These are phyloP conservation scores for Axea sp. DNA, from an alignment of 2,888 invertebrate species.

Conservation along the genomic window DNA sequence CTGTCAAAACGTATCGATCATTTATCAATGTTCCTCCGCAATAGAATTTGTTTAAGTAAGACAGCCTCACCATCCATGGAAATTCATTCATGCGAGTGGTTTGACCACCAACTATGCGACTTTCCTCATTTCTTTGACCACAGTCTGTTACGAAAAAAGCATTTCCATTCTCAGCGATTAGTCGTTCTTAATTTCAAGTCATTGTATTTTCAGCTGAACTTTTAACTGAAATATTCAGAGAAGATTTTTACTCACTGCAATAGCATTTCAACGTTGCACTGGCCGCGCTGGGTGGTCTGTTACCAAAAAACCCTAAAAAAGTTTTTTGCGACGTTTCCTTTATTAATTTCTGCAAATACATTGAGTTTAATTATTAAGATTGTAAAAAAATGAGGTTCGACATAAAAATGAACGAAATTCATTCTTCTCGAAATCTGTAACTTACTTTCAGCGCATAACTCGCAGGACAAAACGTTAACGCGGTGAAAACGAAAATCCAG, in stretches of 20 bases:
- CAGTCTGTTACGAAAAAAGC: too few species aligned
- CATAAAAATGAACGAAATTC: too few species aligned
- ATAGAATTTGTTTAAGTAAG: slow-evolving; percentile 93
- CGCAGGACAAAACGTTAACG: slow-evolving; percentile 15
- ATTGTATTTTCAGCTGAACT: too few species aligned
- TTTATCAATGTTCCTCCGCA: slow-evolving; percentile 94
- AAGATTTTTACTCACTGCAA: slow-evolving; percentile 87
- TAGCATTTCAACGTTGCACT: slow-evolving; percentile 82
- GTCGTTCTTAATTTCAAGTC: too few species aligned
- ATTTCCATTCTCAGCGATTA: too few species aligned
- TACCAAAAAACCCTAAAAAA: slow-evolving; percentile 82
- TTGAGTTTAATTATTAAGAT: too few species aligned
- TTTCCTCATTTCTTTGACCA: slow-evolving; percentile 89
- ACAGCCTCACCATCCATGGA: slow-evolving; percentile 93
- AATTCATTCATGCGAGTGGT: slow-evolving; percentile 89
- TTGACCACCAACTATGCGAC: slow-evolving; percentile 90
- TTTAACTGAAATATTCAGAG: too few species aligned
- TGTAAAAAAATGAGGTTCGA: too few species aligned
- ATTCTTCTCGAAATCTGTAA: too few species aligned
- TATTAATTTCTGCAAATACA: slow-evolving; percentile 13
- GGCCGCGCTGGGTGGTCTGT: slow-evolving; percentile 83
- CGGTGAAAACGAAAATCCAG: slow-evolving; percentile 36
- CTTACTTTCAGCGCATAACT: slow-evolving; percentile 45
- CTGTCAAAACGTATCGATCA: slow-evolving; percentile 92
- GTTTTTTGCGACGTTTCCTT: slow-evolving; percentile 65